Evolutionary conservation across 2,113 vertebrate genomes (phyloP).

Genomic region (Lasiurus cinereus): DNA sequence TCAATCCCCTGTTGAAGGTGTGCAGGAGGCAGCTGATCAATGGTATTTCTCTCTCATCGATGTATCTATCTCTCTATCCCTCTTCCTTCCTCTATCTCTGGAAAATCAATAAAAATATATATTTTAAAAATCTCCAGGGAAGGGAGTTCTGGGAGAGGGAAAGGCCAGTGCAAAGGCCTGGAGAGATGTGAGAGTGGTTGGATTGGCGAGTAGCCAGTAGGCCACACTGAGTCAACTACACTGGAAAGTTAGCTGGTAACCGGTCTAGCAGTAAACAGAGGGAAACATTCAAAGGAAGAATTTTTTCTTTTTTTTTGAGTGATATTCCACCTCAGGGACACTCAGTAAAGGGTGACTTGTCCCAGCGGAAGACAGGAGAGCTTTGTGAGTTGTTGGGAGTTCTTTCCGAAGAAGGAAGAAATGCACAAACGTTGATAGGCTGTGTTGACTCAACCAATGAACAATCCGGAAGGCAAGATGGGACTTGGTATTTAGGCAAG

Average conservation of each 20-base stretch:
- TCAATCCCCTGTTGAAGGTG: too few relatives aligned
- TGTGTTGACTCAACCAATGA: neutral
- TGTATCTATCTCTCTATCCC: too few relatives aligned
- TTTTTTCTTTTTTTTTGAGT: neutral
- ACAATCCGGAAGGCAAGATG: neutral
- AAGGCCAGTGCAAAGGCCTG: neutral
- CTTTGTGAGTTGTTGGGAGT: neutral
- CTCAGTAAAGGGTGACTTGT: neutral
- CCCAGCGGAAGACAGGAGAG: neutral
- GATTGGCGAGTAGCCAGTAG: neutral
- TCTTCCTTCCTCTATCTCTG: too few relatives aligned
- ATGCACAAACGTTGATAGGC: accelerated
- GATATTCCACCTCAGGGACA: neutral
- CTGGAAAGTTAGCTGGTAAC: neutral
- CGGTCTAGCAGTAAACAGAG: neutral
- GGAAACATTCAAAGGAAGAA: neutral
- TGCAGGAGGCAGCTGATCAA: too few relatives aligned
- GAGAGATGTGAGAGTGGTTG: neutral
- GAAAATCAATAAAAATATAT: too few relatives aligned
- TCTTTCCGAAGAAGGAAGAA: neutral
- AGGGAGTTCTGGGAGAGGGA: neutral
- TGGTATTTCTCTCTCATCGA: too few relatives aligned
- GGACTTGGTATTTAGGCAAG: neutral
- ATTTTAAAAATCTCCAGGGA: neutral
- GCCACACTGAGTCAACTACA: neutral